Conservation (phyloP, 2,113 vertebrate genomes). For the Ariopsis seemanni region DNA sequence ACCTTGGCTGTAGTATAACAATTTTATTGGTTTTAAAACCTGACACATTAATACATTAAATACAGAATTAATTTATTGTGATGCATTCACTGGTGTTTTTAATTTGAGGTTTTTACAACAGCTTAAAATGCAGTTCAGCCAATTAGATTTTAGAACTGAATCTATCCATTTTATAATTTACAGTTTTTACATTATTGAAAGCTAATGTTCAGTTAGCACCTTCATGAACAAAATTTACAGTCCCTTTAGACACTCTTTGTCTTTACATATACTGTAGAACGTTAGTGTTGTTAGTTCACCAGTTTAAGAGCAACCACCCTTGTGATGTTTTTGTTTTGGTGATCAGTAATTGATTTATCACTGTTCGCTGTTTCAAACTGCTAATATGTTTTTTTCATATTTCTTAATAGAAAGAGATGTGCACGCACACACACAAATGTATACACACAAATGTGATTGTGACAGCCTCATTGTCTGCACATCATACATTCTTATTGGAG, state of each 20-base stretch:
- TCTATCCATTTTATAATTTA: not conserved
- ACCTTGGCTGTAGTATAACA: not conserved
- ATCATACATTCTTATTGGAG: not conserved
- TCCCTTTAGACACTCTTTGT: not conserved
- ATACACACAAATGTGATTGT: not conserved
- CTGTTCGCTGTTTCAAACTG: not conserved
- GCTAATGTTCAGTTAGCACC: not conserved
- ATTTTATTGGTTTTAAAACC: not conserved
- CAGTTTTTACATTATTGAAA: not conserved
- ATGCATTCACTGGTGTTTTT: not conserved
- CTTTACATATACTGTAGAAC: not conserved
- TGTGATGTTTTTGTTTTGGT: not conserved
- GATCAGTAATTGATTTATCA: not conserved
- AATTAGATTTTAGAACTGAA: not conserved
- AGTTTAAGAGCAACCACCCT: not conserved
- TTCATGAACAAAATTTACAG: not conserved
- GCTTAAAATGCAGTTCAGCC: not conserved
- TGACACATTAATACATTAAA: not conserved
- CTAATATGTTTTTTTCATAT: not conserved
- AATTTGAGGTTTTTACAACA: not conserved
- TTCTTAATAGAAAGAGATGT: not conserved
- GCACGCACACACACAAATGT: not conserved
- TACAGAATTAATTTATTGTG: not conserved
- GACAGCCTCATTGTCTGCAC: not conserved
- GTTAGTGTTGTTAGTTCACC: not conserved